Evolutionary conservation across 2,113 vertebrate species (phyloP).

Genomic region (Poeciliopsis retropinna): DNA sequence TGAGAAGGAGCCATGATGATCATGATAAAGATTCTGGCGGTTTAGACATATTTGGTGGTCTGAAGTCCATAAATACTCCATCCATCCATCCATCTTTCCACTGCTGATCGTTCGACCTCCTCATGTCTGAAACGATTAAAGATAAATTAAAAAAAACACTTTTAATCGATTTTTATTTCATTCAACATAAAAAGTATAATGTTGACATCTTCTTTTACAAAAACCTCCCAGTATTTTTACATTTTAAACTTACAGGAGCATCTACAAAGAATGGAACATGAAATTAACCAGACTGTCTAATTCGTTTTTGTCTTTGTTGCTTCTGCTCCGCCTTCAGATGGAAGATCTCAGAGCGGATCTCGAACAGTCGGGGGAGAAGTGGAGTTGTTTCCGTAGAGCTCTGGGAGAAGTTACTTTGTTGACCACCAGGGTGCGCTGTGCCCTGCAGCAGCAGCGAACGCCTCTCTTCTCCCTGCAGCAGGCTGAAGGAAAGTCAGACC

Average conservation of each 20-base stretch:
- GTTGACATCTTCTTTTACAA: too few relatives aligned
- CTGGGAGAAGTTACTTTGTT: constrained; percentile 73
- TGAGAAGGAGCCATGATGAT: too few relatives aligned
- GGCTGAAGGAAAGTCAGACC: constrained; percentile 73
- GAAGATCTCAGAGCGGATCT: constrained; percentile 65
- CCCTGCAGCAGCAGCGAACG: constrained; percentile 72
- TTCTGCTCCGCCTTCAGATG: constrained; percentile 64
- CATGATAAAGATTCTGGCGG: too few relatives aligned
- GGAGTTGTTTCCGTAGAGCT: constrained; percentile 77
- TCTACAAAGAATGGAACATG: background rate
- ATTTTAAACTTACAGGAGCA: background rate
- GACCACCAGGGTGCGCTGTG: constrained; percentile 74
- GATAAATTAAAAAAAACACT: background rate
- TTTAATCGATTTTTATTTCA: background rate
- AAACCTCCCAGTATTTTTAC: background rate
- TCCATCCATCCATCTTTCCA: too few relatives aligned
- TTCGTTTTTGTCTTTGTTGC: background rate
- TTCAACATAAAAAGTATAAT: background rate
- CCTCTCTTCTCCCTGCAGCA: constrained; percentile 77
- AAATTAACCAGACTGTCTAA: background rate
- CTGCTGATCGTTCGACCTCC: too few relatives aligned
- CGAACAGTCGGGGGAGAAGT: constrained; percentile 67
- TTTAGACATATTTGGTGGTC: too few relatives aligned
- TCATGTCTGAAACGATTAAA: background rate
- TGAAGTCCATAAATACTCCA: too few relatives aligned